Evolutionary conservation across 2,113 vertebrate species (phyloP).

Genomic region (Spheniscus mendiculus): DNA sequence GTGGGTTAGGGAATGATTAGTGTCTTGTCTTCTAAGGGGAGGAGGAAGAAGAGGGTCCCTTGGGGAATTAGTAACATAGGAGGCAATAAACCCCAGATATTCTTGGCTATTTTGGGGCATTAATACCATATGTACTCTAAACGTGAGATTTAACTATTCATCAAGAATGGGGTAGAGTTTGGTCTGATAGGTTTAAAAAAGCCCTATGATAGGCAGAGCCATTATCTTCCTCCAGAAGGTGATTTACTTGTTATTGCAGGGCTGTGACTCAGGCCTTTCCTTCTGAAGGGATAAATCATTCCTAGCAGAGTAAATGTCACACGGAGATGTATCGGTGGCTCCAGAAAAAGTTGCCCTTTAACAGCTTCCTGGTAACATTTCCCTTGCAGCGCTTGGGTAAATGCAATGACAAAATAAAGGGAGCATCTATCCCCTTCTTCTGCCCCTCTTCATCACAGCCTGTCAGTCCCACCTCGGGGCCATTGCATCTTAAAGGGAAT

Average conservation of each 20-base stretch:
- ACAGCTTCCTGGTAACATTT: slow-evolving; percentile 56
- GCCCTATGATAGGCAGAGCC: not conserved
- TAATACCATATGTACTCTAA: not conserved
- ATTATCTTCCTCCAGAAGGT: slow-evolving; percentile 38
- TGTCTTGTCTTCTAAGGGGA: not conserved
- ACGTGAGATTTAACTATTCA: not conserved
- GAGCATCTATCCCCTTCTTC: slow-evolving; percentile 9
- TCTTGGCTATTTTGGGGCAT: not conserved
- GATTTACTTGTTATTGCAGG: slow-evolving; percentile 65
- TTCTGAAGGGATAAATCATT: slow-evolving; percentile 70
- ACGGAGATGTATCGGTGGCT: slow-evolving; percentile 42
- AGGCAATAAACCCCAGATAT: not conserved
- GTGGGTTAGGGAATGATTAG: not conserved
- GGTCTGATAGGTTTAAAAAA: not conserved
- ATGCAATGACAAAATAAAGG: slow-evolving; percentile 45
- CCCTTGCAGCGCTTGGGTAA: slow-evolving; percentile 23
- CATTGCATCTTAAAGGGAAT: not conserved
- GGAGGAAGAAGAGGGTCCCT: not conserved
- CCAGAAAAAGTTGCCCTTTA: slow-evolving; percentile 62
- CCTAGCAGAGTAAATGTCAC: slow-evolving; percentile 65
- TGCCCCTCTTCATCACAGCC: slow-evolving; percentile 28
- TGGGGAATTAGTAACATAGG: not conserved
- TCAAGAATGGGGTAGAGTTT: not conserved
- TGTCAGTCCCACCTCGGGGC: not conserved
- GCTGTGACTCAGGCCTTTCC: slow-evolving; percentile 62